Percentiles rank a stretch among this genome's conserved stretches.
These are phyloP conservation scores for Athrips mouffetella DNA, from an alignment of 2,888 invertebrate genomes.

Conservation along the genomic window DNA sequence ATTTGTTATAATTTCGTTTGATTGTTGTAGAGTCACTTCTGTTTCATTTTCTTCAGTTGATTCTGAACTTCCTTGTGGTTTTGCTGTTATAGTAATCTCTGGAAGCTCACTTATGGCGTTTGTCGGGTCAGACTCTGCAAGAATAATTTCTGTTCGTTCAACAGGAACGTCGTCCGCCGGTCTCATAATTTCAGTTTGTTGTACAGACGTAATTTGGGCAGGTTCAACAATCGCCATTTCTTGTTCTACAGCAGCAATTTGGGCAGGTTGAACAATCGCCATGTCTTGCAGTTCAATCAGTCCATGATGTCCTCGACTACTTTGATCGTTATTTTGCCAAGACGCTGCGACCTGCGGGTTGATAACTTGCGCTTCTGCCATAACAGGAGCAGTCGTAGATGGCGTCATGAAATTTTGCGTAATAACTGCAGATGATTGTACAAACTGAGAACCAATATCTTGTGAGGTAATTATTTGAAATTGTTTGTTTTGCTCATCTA, in stretches of 20 bases:
- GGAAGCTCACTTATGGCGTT: conserved; percentile 33
- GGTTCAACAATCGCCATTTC: conserved; percentile 10
- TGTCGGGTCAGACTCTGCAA: background rate
- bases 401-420: conserved; percentile 66
- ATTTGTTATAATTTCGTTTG: conserved; percentile 17
- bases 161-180: background rate
- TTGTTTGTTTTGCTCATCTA: conserved; percentile 76
- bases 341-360: conserved; percentile 46
- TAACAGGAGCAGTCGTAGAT: conserved; percentile 65
- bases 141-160: background rate
- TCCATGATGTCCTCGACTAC: conserved; percentile 30
- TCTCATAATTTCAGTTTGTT: background rate
- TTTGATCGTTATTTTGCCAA: conserved; percentile 49
- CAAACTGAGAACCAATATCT: conserved; percentile 57
- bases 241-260: conserved; percentile 14
- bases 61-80: conserved; percentile 25
- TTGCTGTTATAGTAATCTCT: conserved; percentile 35
- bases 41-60: conserved; percentile 22
- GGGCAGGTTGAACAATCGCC: conserved; percentile 23
- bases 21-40: background rate
- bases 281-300: conserved; percentile 32
- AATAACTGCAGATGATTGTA: conserved; percentile 59
- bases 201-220: background rate
- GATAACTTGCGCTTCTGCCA: conserved; percentile 55
- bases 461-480: conserved; percentile 67